Conservation (phyloP, 1,140 invertebrate genomes). For the Drosophila gunungcola region DNA sequence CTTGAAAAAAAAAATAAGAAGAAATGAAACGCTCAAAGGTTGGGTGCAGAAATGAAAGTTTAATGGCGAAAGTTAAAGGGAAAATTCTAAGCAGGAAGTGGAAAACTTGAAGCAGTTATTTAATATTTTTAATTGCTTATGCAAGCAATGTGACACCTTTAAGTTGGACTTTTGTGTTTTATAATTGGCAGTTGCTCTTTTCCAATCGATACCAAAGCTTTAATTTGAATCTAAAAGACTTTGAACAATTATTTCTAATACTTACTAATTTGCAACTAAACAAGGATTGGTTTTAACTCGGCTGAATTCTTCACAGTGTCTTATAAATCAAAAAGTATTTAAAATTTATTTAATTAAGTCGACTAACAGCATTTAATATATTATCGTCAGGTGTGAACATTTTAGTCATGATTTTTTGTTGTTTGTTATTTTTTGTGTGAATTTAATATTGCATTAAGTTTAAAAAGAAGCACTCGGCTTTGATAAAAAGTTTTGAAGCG, state of each 20-base stretch:
- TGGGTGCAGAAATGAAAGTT: slow-evolving; percentile 12
- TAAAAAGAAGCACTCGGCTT: neutral
- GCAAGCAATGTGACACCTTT: no score
- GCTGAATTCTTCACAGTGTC: no score
- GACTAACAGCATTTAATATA: neutral
- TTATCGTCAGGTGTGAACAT: neutral
- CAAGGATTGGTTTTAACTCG: no score
- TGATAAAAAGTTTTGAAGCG: slow-evolving; percentile 2
- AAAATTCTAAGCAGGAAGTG: neutral
- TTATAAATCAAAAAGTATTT: neutral
- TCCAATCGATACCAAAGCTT: no score
- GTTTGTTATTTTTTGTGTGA: neutral
- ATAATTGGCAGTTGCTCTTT: no score
- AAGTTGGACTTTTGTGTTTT: no score
- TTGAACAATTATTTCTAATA: no score
- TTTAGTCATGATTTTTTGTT: neutral
- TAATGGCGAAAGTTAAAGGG: neutral
- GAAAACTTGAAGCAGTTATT: neutral
- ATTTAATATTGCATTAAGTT: slow-evolving; percentile 2
- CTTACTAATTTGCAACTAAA: no score
- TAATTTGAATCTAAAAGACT: no score
- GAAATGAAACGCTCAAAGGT: neutral
- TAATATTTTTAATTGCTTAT: neutral
- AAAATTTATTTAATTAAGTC: neutral
- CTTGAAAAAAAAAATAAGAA: slow-evolving; percentile 7